A percentile compares a stretch with the other conserved stretches of the same genome.
phyloP scores from a whole-genome alignment of 2,888 invertebrate species.

The Hetaerina titia region DNA sequence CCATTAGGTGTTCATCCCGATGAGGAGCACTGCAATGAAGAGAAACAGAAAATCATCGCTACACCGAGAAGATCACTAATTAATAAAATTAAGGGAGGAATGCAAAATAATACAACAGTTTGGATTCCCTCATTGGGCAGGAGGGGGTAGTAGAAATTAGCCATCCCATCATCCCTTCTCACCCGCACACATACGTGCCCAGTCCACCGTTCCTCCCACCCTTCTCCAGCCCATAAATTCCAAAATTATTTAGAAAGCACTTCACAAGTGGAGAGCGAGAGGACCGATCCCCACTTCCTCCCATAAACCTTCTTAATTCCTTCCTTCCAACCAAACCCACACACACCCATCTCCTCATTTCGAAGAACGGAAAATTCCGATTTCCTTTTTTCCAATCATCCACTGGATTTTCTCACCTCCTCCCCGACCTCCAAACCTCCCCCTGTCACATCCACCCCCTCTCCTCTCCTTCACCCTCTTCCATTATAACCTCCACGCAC shows the following conservation, averaged over 20 bases:
- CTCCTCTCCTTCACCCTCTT: background rate
- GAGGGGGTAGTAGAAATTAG: no score
- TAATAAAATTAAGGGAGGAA: no score
- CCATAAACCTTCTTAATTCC: slow-evolving; percentile 55
- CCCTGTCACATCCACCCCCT: background rate
- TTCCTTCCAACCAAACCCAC: background rate
- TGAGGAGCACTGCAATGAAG: no score
- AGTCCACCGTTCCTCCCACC: background rate
- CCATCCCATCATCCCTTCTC: no score
- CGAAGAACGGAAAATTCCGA: background rate
- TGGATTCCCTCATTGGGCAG: no score
- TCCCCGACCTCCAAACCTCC: background rate
- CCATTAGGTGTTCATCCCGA: no score
- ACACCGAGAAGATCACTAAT: no score
- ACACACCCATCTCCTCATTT: background rate
- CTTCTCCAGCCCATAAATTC: background rate
- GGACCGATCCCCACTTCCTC: background rate
- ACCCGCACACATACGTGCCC: no score
- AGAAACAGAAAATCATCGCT: no score
- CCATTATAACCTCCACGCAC: background rate
- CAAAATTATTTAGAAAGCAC: background rate
- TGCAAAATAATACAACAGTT: no score
- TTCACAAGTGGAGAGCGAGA: background rate
- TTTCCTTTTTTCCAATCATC: slow-evolving; percentile 33
- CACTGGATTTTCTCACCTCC: slow-evolving; percentile 39